Base-by-base conservation (phyloP, 2,797 vertebrate species). In the Rhinella marina region DNA sequence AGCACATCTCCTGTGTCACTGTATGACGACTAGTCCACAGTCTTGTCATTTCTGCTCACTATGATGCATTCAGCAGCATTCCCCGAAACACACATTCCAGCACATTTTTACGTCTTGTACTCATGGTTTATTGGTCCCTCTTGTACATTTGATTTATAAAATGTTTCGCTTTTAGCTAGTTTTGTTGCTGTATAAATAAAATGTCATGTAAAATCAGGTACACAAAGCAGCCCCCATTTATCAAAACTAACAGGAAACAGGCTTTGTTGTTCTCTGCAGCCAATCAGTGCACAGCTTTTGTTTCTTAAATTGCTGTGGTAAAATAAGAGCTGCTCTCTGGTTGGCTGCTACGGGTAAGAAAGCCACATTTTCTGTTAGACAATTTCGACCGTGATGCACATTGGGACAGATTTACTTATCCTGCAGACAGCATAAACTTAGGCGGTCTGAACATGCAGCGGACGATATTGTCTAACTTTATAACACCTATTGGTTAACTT, bases 1-100 rank as follows among this genome's bases (percentile, higher is more conserved):
- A 81, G 83, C 70, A 54, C 17, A 86, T 75, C 27, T 85, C 70
- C 83, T 85, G 48, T 81, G 21, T 32, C n/a, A 54, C 64, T 66
- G 19, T 73, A 12, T 32, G 17, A 21, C n/a, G 13, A 66, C 7
- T 64, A 76, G 19, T 64, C 29, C 41, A 66, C 48, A 62, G 23
- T 32, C 16, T 48, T 77, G 27, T 75, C 50, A 83, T 77, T 70
- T 78, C 41, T 29, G n/a, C 57, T 78, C 56, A 84, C 48, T 52
- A 80, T 79, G 64, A 79, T 56, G 29, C 21, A 61, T 29, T 75
- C 41, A 27, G 70, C 17, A 59, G 19, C 16, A 2, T 80, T 88
- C 75, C 75, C 87, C 19, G 32, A 84, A 86, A 75, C n/a, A 13
- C 14, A 19, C 13, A n/a, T 25, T n/a, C 29, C 57, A 64, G n/a